These are phyloP conservation scores for Mustelus asterias DNA, from an alignment of 2,113 vertebrate species.

Conservation along the genomic window DNA sequence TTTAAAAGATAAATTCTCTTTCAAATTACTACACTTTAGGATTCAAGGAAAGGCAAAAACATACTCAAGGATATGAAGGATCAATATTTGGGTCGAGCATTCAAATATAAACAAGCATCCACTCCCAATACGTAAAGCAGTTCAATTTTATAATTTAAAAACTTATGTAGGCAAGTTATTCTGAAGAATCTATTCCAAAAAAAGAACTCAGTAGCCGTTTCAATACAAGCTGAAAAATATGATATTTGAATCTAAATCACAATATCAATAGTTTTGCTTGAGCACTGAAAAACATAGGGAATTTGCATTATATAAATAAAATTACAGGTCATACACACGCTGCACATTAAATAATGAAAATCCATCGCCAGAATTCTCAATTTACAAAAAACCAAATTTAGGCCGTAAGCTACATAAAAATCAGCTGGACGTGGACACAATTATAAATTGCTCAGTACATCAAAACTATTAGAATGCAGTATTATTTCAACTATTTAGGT, in stretches of 20 bases:
- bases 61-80: background rate
- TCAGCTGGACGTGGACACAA: background rate
- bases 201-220: background rate
- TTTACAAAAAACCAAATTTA: background rate
- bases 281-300: background rate
- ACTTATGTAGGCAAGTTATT: background rate
- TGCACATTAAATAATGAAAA: background rate
- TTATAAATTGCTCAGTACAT: background rate
- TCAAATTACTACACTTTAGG: background rate
- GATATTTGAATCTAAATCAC: background rate
- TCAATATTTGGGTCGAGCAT: background rate
- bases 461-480: background rate
- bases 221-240: background rate
- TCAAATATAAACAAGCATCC: background rate
- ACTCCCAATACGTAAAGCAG: background rate
- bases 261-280: background rate
- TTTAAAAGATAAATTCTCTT: conserved; percentile 43
- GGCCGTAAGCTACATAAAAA: background rate
- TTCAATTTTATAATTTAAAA: background rate
- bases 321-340: background rate
- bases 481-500: background rate
- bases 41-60: background rate
- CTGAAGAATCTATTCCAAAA: background rate
- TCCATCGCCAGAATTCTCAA: no score
- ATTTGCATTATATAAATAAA: background rate